These are phyloP conservation scores for Eugnorisma glareosa DNA, from an alignment of 2,888 invertebrate species.

Conservation along the genomic window DNA sequence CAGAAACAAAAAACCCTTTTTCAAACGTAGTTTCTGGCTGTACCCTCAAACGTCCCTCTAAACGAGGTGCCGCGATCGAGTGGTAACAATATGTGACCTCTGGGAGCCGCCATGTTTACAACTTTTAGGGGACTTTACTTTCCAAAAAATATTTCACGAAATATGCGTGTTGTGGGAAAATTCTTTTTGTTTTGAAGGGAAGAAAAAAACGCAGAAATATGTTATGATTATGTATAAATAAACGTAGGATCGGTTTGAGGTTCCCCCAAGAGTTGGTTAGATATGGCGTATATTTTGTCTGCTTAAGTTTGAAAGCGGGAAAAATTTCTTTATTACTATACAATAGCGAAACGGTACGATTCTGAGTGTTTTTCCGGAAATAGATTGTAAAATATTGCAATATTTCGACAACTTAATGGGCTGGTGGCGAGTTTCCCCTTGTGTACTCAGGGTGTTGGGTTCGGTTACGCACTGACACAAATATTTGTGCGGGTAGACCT, in stretches of 20 bases:
- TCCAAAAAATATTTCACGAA: slow-evolving; percentile 66
- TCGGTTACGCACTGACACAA: slow-evolving; percentile 41
- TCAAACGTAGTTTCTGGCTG: slow-evolving; percentile 27
- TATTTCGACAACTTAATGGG: slow-evolving; percentile 56
- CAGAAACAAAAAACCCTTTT: neutral
- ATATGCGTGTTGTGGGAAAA: slow-evolving; percentile 67
- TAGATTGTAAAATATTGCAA: slow-evolving; percentile 51
- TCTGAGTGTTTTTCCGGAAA: slow-evolving; percentile 33
- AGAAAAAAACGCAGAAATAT: slow-evolving; percentile 60
- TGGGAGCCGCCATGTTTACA: slow-evolving; percentile 68
- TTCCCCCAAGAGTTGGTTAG: slow-evolving; percentile 58
- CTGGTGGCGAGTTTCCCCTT: slow-evolving; percentile 17
- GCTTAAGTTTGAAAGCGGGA: slow-evolving; percentile 50
- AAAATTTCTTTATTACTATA: slow-evolving; percentile 50
- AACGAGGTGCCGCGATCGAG: slow-evolving; percentile 72
- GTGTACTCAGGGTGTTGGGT: slow-evolving; percentile 28
- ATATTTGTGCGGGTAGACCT: slow-evolving; percentile 54
- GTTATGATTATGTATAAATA: slow-evolving; percentile 69
- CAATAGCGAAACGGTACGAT: slow-evolving; percentile 39
- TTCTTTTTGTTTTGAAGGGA: slow-evolving; percentile 63
- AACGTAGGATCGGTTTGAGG: slow-evolving; percentile 59
- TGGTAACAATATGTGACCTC: slow-evolving; percentile 73
- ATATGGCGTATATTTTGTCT: slow-evolving; percentile 58
- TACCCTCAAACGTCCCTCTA: slow-evolving; percentile 50
- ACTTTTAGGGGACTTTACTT: slow-evolving; percentile 67